phyloP scores from a whole-genome alignment of 1,140 invertebrate genomes.

The Pseudomyrmex cubaensis region DNA sequence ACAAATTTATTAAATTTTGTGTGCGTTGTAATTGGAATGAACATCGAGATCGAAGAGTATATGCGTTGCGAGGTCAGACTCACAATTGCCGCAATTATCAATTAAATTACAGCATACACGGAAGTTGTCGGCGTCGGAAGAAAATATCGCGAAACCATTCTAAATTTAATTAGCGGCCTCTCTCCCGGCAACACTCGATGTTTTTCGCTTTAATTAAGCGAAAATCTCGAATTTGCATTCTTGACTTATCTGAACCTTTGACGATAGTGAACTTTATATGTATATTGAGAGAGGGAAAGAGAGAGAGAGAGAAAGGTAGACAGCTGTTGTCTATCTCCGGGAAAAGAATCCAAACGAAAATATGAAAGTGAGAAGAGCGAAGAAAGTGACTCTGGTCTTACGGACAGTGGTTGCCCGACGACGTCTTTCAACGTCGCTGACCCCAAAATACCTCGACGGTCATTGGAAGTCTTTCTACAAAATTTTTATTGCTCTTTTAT shows the following conservation, averaged over 20 bases:
- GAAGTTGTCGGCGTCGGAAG: neutral
- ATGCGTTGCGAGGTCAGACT: neutral
- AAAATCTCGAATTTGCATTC: neutral
- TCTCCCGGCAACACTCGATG: neutral
- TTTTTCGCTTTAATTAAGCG: neutral
- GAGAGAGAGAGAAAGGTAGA: constrained; percentile 49
- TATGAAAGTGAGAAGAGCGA: constrained; percentile 78
- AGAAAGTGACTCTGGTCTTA: constrained; percentile 78
- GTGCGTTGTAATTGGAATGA: neutral
- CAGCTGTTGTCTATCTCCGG: constrained; percentile 43
- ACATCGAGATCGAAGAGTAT: neutral
- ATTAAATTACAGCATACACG: neutral
- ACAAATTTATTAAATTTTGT: too few species aligned
- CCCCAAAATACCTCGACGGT: constrained; percentile 64
- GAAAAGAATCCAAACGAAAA: constrained; percentile 72
- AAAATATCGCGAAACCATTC: neutral
- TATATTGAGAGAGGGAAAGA: constrained; percentile 35
- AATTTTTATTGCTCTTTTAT: constrained; percentile 43
- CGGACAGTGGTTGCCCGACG: constrained; percentile 72
- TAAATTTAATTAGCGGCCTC: neutral
- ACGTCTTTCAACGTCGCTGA: constrained; percentile 68
- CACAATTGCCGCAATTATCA: neutral
- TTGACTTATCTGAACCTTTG: neutral
- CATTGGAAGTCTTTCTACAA: constrained; percentile 37
- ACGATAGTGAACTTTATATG: neutral